These are phyloP conservation scores for Sebastes hubbsi DNA, from an alignment of 2,797 vertebrate species.

Conservation along the genomic window DNA sequence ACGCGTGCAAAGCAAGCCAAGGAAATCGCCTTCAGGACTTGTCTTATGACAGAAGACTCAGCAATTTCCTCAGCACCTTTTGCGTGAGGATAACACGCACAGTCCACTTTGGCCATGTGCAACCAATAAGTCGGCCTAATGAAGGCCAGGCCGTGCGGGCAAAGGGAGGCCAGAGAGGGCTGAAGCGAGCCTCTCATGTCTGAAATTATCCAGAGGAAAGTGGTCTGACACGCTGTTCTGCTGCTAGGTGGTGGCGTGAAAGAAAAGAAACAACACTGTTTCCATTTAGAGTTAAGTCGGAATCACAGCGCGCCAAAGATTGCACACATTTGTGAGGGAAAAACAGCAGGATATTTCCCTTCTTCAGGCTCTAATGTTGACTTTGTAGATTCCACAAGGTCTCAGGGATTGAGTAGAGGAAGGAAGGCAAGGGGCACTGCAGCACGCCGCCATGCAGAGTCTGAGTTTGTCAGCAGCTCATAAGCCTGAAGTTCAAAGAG, in stretches of 20 bases:
- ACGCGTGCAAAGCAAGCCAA: conserved; percentile 82
- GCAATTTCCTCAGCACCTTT: conserved; percentile 89
- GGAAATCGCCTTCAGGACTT: conserved; percentile 80
- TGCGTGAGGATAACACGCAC: conserved; percentile 81
- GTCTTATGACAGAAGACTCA: conserved; percentile 78
- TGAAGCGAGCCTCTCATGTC: conserved; percentile 73
- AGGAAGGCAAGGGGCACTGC: conserved; percentile 79
- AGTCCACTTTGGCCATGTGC: conserved; percentile 80
- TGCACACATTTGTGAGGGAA: conserved; percentile 70
- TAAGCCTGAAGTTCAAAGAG: conserved; percentile 79
- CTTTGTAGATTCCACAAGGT: conserved; percentile 80
- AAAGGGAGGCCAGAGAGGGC: conserved; percentile 29
- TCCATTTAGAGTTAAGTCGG: conserved; percentile 79
- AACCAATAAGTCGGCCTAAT: conserved; percentile 88
- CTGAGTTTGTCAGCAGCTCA: conserved; percentile 75
- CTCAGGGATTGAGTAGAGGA: conserved; percentile 76
- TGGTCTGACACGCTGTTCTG: conserved; percentile 73
- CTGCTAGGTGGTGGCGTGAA: conserved; percentile 70
- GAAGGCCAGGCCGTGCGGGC: conserved; percentile 79
- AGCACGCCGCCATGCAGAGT: conserved; percentile 68
- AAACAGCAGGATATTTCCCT: conserved; percentile 79
- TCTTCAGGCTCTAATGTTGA: conserved; percentile 75
- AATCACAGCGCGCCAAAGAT: conserved; percentile 75
- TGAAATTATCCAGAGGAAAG: conserved; percentile 79
- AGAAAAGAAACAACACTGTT: conserved; percentile 80